phyloP scores from a whole-genome alignment of 2,797 vertebrate species.

The Myotis planiceps region DNA sequence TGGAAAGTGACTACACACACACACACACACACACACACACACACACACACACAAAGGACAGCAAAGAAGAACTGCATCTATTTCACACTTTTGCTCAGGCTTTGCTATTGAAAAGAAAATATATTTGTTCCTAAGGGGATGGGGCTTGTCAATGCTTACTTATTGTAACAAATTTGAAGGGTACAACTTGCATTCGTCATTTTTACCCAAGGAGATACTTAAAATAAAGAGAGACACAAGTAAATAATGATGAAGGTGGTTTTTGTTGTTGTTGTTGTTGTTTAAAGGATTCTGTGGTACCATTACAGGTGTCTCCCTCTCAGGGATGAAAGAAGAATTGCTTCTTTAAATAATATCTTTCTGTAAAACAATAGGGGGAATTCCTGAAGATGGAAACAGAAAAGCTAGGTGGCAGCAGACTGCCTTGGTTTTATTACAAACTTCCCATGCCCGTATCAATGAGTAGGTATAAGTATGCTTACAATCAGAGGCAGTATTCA shows the following conservation, averaged over 20 bases:
- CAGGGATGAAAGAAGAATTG: background rate
- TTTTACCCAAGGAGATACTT: background rate
- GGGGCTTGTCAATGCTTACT: background rate
- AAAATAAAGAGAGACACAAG: background rate
- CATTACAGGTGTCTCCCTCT: background rate
- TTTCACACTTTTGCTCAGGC: background rate
- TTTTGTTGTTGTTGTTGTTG: background rate
- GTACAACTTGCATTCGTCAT: background rate
- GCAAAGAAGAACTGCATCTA: background rate
- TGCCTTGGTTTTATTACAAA: background rate
- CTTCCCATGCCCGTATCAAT: background rate
- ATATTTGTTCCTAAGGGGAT: background rate
- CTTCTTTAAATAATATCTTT: slow-evolving; percentile 7
- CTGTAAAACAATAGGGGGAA: background rate
- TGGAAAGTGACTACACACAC: background rate
- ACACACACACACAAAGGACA: background rate
- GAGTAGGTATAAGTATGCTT: background rate
- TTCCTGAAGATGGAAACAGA: background rate
- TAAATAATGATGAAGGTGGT: background rate
- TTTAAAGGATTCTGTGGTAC: background rate
- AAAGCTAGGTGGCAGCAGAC: slow-evolving; percentile 9
- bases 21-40: too few relatives aligned
- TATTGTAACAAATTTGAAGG: background rate
- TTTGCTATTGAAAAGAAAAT: background rate
- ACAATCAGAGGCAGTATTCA: background rate